Base-by-base conservation (phyloP, 2,888 invertebrate species). In the Zygaena filipendulae region DNA sequence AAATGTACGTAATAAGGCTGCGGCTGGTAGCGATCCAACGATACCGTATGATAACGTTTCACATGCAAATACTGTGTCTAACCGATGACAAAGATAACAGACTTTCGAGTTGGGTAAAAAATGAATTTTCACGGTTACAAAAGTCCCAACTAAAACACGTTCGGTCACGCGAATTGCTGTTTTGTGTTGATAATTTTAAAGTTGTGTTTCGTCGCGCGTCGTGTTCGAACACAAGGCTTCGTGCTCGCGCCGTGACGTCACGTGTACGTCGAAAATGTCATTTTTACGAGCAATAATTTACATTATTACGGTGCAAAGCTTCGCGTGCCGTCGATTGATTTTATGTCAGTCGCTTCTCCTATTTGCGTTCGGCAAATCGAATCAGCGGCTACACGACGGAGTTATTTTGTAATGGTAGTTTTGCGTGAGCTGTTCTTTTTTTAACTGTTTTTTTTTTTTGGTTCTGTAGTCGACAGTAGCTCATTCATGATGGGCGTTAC, bases 241-340 rank as follows among this genome's bases (percentile, higher is more conserved):
- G 16, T 16, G 16, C 7, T 16, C 5, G 5, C 16, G 39, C 44
- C 36, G 50, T 75, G 72, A 77, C 75, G 77, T 77, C 77, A 75
- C 71, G 59, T 58, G 63, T 62, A 70, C 67, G 69, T 69, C 70
- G 64, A 69, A 71, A 74, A 79, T 74, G 77, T 75, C 75, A 75
- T 67, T 69, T 77, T 77, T 75, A 77, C 70, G 71, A 72, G 72
- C 62, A 63, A 75, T 77, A 72, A 77, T 77, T 75, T 75, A 75
- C 72, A 70, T 72, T 71, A 71, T 72, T 70, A 66, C 62, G 70
- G 70, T 70, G 72, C 71, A 64, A 64, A 67, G 66, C 59, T 56
- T 77, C 67, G 79, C 77, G 75, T 75, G 79, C 67, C 54, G 49
- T 57, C 72, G 75, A 77, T 79, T 77, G 79, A 77, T 79, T 77